Evolutionary conservation across 2,797 vertebrate genomes (phyloP), one percentile per base, ranked within the genome.

Genomic region (Phylloscopus collybita): DNA sequence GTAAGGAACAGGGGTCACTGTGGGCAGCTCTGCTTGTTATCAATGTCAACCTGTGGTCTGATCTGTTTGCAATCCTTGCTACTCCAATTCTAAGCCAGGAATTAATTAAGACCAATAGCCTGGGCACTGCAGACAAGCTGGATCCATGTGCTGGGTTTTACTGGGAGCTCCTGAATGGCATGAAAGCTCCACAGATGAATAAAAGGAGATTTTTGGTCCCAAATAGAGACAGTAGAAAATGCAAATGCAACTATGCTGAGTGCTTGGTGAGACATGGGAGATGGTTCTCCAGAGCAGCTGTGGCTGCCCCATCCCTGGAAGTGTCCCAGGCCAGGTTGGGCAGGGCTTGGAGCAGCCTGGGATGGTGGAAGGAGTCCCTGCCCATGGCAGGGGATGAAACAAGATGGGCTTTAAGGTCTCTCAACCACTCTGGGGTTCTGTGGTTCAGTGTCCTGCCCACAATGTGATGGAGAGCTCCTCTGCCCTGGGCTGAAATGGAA

Each of bases 1-100:
- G 61, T 61, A 76, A 87, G 76, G 71, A 72, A 51, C 45, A 30
- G 26, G 62, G 76, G 80, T 92, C n/a, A 51, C 40, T 83, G 14
- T 12, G 26, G 69, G 84, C 60, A 91, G 90, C 92, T 95, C 54
- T 60, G 10, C 70, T 90, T 53, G 9, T 86, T 75, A 61, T 27
- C 45, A 87, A 38, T 89, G 56, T 54, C 67, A 71, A 4, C 54
- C 81, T 69, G 38, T 34, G 47, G 23, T 73, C 65, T 50, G 83
- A 49, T 49, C 61, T 65, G 47, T 54, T 53, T 62, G 82, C 38
- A 60, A 16, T n/a, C 32, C 53, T 49, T 15, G 9, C 11, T 15
- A 14, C 67, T 95, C 71, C 40, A 44, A 5, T 86, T 57, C 60
- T 84, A 49, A 70, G 60, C 65, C 71, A 93, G 78, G 70, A 91